Evolutionary conservation across 2,888 invertebrate species (phyloP), one percentile per base, ranked within the genome.

Genomic region (Lithophane socia): DNA sequence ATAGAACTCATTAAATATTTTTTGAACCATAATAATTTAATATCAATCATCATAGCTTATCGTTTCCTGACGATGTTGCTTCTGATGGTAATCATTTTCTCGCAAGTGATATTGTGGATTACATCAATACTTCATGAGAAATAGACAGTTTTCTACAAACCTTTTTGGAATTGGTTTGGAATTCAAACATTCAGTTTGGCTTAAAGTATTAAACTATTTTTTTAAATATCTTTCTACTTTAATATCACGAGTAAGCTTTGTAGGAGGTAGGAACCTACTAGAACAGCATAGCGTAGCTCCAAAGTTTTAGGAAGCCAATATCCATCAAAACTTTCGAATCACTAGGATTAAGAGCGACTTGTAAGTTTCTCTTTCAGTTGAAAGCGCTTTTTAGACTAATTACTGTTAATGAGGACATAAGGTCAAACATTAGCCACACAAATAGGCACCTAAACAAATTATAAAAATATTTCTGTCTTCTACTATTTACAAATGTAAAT

Each of bases 311-410:
- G 86, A 83, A 86, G 66, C 73, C 80, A 86, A 83, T 86, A 85
- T 83, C 77, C 86, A 83, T 85, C 85, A 85, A 76, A 85, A 85
- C 80, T 86, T 86, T 80, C 58, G n/a, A 85, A 86, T 85, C 73
- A 86, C 86, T 80, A 77, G 77, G 63, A 86, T 86, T 80, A 82
- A 81, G 71, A 79, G 78, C 60, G 67, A 84, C 81, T 86, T 77
- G 71, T 68, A 71, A 77, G 82, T 79, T 78, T 56, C 24, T 83
- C 56, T 73, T 86, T 79, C 61, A 80, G 72, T 78, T 80, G 56
- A 73, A 80, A 83, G 58, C 54, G 72, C 73, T 78, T 83, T 80
- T 75, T 67, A 73, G 65, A 56, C 81, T 85, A 78, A 85, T 85
- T 80, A 86, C 70, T 78, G 66, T 84, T 84, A 80, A 86, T 79